Evolutionary conservation across 2,888 invertebrate species (phyloP), one percentile per base, ranked within the genome.

Genomic region (Drosophila koepferae): DNA sequence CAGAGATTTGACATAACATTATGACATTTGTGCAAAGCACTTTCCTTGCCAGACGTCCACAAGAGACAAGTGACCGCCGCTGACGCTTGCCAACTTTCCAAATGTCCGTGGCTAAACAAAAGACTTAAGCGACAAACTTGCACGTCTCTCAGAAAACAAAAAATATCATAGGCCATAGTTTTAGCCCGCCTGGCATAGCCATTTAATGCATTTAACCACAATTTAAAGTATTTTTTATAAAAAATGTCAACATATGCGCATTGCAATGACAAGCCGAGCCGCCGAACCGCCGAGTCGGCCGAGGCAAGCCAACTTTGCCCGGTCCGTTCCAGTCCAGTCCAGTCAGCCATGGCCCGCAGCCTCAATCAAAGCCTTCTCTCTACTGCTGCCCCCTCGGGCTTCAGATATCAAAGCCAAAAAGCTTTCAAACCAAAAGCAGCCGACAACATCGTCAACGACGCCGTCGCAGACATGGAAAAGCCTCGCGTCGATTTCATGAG

Each of bases 231-330:
- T 85, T 85, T 85, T 84, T 74, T 69, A 69, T 69, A 71, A 82
- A 79, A 79, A 85, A 81, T 82, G 88, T 84, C 87, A 84, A 85
- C 87, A 87, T 81, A 85, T 85, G 87, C 85, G 81, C 84, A 77
- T 72, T 82, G 85, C 81, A 78, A 72, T 85, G 87, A 82, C 81
- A 83, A 77, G 60, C 55, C 75, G 28, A 78, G 58, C 16, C 34
- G 2, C 72, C 28, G 6, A 28, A 5, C 28, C 28, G 28, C 5
- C 28, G 28, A 46, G 53, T 43, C 66, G 48, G 70, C 56, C 65
- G 31, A 55, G 36, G 43, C 64, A 44, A 62, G 49, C 76, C 63
- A 64, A 64, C 59, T 65, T 40, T 40, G 55, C 49, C 55, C 72
- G 56, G 51, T 63, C 76, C 64, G 72, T 38, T 77, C 62, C 72